Base-by-base conservation (phyloP, 2,888 invertebrate genomes). In the Chironomus riparius region DNA sequence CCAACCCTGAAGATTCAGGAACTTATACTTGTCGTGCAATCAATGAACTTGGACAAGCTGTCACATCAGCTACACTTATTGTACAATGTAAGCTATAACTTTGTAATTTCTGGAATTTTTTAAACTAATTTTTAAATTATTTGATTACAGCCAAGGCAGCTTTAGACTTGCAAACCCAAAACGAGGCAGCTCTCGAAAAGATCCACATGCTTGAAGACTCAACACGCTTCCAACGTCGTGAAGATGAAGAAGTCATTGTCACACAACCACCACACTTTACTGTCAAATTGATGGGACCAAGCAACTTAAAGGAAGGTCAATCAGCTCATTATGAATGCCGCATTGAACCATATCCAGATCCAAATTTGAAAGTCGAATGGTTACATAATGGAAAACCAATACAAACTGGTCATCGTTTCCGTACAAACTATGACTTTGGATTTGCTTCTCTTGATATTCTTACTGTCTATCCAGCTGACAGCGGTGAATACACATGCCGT, bases 381-480 rank as follows among this genome's bases (percentile, higher is more conserved):
- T 92, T 93, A 86, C 95, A 95, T 81, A 95, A 98, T 83, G 95
- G 94, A 70, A 91, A 95, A 83, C 93, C 95, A 68, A 85, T 95
- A 70, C 91, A 91, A 80, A 92, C 92, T 78, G 94, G 94, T 76
- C 96, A 97, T 82, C 90, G 97, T 78, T 95, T 94, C 87, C 90
- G 95, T 81, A 97, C 97, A 70, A 92, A 95, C 70, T 94, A 93
- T 81, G 98, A 98, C 83, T 98, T 99, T 83, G 98, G 98, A 68
- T 98, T 97, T 84, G 96, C 97, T 77, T 94, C 98, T 74, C 87
- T 99, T 78, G 98, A 99, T 83, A 93, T 99, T 77, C 87, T 97
- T 38, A 93, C 95, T 62, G 96, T 96, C 1, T 95, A 96, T 80
- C 92, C 92, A 18, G 96, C 96, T 85, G 98, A 98, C 83, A 92